Evolutionary conservation across 2,888 invertebrate genomes (phyloP), one percentile per base, ranked within the genome.

Genomic region (Lycaena phlaeas): DNA sequence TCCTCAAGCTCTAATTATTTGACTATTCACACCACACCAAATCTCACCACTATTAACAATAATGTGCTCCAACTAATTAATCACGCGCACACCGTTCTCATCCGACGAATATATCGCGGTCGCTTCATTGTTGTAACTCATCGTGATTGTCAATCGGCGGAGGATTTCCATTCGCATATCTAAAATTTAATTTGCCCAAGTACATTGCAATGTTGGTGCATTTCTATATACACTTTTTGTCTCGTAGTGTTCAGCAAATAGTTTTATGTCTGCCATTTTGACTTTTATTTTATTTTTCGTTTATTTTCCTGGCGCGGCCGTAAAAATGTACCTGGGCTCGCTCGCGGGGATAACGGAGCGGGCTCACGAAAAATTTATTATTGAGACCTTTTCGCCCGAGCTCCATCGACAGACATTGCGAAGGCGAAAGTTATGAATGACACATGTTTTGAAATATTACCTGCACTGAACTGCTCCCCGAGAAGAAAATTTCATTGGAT

Each of bases 391-490:
- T 81, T 76, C 73, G 72, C 77, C 72, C 68, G 66, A 62, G 70
- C 71, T 74, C 78, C 76, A 81, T 82, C 81, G 84, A 81, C 82
- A 81, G 81, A 84, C 82, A 84, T 82, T 82, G 81, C 82, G 76
- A 78, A 78, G 69, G 81, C 68, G 72, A 79, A 84, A 84, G 78
- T 84, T 84, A 82, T 82, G 82, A 84, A 84, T 82, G 82, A 84
- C 82, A 82, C 78, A 81, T 84, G 82, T 84, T 84, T 84, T 82
- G 84, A 84, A 82, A 84, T 82, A 84, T 84, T 79, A 78, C 82
- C 79, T 77, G 76, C 75, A 79, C 67, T 73, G 71, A 77, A 77
- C 76, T 73, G 73, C 75, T 75, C 61, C 70, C 67, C 61, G 59
- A 64, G 66, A 69, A 74, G 68, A 69, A 71, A 75, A 75, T 76